Base-by-base conservation (phyloP, 1,140 invertebrate species). In the Thrips palmi region DNA sequence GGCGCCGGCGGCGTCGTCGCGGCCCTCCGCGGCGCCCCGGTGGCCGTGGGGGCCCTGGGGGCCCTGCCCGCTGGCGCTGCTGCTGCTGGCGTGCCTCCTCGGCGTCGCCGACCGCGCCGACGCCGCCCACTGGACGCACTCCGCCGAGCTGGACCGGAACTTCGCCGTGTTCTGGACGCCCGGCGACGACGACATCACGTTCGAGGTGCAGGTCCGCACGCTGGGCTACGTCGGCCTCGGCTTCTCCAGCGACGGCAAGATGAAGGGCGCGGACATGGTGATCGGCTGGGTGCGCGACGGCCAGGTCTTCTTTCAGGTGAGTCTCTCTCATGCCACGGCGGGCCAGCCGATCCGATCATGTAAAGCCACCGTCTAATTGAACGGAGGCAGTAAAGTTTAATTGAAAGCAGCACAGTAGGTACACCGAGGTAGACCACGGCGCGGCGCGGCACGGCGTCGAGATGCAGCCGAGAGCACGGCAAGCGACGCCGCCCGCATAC, bases 231-330 rank as follows among this genome's bases (percentile, higher is more conserved):
- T 84, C 22, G 76, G 73, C 1, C 58, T 85, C 19, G 81, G 80
- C 1, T 76, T 84, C 47, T 78, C 77, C 35, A 63, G 66, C 3
- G 71, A 67, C 38, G 63, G 60, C 1, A 56, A 56, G 34, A 85
- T 86, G 81, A 64, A 64, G 47, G 71, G 70, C 8, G 75, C 79
- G 1, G 84, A 89, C 59, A 70, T 91, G 43, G 64, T 86, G 3
- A 58, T 86, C 10, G 68, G 70, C 12, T 88, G 83, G 83, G 73
- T 88, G 4, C 74, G 82, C 47, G 75, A 85, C 12, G 65, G 66
- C 22, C 60, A 65, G 42, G 58, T 69, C 23, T 65, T 71, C 55
- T 52, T 79, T 36, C 52, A 78, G 68, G 77, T 81, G 54, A 76
- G 72, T 65, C n/a, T n/a, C n/a, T n/a, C n/a, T n/a, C n/a, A n/a